Evolutionary conservation across 2,888 invertebrate species (phyloP).

Genomic region (Zhuqinia jingwanae): DNA sequence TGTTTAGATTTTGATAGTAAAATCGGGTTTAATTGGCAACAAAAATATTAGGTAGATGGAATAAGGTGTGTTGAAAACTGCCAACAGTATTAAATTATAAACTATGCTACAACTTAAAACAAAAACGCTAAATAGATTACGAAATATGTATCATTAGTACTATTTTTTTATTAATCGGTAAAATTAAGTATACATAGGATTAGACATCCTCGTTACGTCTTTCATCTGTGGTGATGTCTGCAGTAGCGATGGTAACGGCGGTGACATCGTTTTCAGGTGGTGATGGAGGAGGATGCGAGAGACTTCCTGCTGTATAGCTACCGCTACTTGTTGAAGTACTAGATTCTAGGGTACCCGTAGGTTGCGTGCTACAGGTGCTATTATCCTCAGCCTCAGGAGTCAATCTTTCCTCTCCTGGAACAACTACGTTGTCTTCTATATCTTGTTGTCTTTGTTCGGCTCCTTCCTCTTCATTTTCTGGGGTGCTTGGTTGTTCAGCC

Average conservation of each 20-base stretch:
- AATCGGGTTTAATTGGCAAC: neutral
- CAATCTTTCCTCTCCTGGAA: neutral
- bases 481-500: neutral
- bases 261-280: neutral
- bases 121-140: no score
- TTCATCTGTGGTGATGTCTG: conserved; percentile 9
- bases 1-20: neutral
- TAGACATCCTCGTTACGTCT: conserved; percentile 36
- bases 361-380: conserved; percentile 12
- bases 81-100: no score
- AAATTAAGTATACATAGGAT: conserved; percentile 51
- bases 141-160: neutral
- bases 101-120: no score
- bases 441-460: neutral
- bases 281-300: neutral
- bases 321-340: conserved; percentile 27
- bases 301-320: conserved; percentile 33
- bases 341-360: conserved; percentile 29
- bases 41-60: neutral
- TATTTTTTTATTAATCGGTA: neutral
- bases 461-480: neutral
- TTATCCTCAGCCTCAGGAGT: neutral
- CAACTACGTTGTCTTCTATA: neutral
- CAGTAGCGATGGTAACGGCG: neutral
- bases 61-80: no score